Conservation (phyloP, 2,888 invertebrate genomes). For the Lamellibrachia columna region DNA sequence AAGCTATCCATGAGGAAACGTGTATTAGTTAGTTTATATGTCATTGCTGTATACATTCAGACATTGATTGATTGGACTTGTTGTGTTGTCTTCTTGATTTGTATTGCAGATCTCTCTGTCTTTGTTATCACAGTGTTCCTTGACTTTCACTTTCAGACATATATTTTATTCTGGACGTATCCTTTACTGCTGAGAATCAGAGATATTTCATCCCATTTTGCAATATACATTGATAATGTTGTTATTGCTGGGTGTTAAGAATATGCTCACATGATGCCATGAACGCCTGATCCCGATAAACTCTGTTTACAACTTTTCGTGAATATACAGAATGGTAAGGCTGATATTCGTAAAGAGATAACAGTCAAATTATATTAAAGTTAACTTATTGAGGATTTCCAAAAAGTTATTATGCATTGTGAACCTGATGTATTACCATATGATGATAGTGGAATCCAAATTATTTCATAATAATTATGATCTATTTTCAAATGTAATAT, state of each 20-base stretch:
- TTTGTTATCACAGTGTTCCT: constrained; percentile 44
- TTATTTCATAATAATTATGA: not conserved
- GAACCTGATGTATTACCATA: too few species aligned
- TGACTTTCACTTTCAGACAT: constrained; percentile 68
- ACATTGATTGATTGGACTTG: not conserved
- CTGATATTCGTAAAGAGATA: too few species aligned
- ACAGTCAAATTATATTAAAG: too few species aligned
- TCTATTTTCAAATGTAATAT: not conserved
- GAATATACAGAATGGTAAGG: too few species aligned
- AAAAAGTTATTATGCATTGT: too few species aligned
- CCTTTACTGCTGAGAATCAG: constrained; percentile 62
- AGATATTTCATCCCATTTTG: not conserved
- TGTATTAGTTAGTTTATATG: not conserved
- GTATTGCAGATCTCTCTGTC: not conserved
- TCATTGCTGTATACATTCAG: not conserved
- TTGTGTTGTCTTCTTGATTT: not conserved
- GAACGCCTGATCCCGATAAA: not conserved
- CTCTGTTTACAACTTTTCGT: too few species aligned
- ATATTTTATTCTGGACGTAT: constrained; percentile 74
- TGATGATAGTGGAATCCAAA: too few species aligned
- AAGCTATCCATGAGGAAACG: not conserved
- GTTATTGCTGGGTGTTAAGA: not conserved
- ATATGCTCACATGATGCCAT: not conserved
- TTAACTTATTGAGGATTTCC: too few species aligned
- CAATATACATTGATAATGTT: not conserved